Percentiles rank a stretch among this genome's conserved stretches.
Conservation (phyloP, 2,888 invertebrate genomes). For the Drosophila longiperda region DNA sequence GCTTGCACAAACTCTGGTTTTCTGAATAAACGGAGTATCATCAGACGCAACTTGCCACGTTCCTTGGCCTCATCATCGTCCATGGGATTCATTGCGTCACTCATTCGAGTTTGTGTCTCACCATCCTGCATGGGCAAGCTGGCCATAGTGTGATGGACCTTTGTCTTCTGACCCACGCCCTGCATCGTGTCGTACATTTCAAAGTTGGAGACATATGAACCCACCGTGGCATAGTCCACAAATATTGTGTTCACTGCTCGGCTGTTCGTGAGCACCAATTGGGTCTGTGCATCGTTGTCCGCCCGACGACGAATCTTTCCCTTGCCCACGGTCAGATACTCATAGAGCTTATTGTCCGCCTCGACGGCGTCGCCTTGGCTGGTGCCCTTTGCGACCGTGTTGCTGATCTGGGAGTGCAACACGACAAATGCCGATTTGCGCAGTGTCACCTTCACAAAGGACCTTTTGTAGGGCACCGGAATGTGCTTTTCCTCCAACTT, state of each 20-base stretch:
- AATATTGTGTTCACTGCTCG: conserved; percentile 86
- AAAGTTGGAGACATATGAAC: conserved; percentile 90
- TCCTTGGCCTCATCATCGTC: conserved; percentile 58
- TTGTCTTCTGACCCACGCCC: conserved; percentile 7
- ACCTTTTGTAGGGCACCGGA: conserved; percentile 51
- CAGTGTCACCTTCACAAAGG: conserved; percentile 87
- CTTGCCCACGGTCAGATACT: conserved; percentile 89
- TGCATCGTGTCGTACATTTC: conserved; percentile 91
- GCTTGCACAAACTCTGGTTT: conserved; percentile 86
- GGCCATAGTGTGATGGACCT: not conserved
- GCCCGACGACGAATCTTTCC: conserved; percentile 89
- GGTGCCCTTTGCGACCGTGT: conserved; percentile 87
- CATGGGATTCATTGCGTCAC: conserved; percentile 5
- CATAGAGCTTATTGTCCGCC: conserved; percentile 88
- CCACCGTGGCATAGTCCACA: conserved; percentile 83
- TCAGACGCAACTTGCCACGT: conserved; percentile 38
- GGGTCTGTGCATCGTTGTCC: conserved; percentile 90
- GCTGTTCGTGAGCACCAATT: conserved; percentile 87
- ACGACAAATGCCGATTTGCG: conserved; percentile 89
- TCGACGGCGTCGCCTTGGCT: conserved; percentile 86
- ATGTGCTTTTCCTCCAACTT: not conserved
- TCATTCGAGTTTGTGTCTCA: not conserved
- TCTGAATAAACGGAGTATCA: conserved; percentile 6
- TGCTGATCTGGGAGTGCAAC: conserved; percentile 88
- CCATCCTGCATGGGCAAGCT: not conserved